Percentiles rank a stretch among this genome's conserved stretches.
Evolutionary conservation across 2,888 invertebrate species (phyloP).

Genomic region (Eledona agricola): DNA sequence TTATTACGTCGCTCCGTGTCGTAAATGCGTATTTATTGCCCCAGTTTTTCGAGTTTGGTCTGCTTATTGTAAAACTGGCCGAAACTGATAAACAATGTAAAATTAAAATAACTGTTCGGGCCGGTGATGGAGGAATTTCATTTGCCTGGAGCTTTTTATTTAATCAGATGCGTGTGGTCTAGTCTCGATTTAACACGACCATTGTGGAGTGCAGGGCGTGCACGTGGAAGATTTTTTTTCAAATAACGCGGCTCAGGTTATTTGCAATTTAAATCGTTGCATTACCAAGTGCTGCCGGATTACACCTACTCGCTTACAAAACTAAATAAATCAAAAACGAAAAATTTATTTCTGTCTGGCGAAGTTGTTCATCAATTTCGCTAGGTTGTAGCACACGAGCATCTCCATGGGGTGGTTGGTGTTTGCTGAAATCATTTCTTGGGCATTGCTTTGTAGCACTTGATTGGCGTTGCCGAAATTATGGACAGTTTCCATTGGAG

Average conservation of each 20-base stretch:
- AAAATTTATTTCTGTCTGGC: too few relatives aligned
- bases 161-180: conserved; percentile 48
- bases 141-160: conserved; percentile 42
- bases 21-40: too few relatives aligned
- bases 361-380: conserved; percentile 1
- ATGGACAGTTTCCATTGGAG: not conserved
- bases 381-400: conserved; percentile 1
- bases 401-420: conserved; percentile 1
- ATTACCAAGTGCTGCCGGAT: conserved; percentile 9
- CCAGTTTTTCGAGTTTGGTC: conserved; percentile 2
- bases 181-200: conserved; percentile 44
- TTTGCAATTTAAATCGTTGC: conserved; percentile 23
- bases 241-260: conserved; percentile 6
- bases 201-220: conserved; percentile 36
- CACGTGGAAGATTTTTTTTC: conserved; percentile 23
- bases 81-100: conserved; percentile 18
- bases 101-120: conserved; percentile 34
- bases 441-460: not conserved
- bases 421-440: too few relatives aligned
- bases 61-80: conserved; percentile 3
- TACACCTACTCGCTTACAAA: too few relatives aligned
- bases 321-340: too few relatives aligned
- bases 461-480: conserved; percentile 4
- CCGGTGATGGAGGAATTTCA: conserved; percentile 36
- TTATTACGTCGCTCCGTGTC: too few relatives aligned